phyloP scores from a whole-genome alignment of 2,113 vertebrate genomes.

The Cinclus mexicanus region DNA sequence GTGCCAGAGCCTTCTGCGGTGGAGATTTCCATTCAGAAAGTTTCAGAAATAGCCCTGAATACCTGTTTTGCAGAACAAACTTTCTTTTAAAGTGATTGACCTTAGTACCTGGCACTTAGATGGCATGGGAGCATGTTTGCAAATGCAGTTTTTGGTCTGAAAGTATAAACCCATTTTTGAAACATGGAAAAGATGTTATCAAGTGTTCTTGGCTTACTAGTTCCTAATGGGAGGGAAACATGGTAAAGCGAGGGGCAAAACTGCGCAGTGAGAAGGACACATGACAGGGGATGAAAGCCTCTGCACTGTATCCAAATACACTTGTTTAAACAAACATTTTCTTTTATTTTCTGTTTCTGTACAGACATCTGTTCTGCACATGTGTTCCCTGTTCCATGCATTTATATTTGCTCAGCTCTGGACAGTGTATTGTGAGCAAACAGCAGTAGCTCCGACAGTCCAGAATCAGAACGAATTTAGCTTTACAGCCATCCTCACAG shows the following conservation, averaged over 20 bases:
- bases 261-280: background rate
- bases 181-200: background rate
- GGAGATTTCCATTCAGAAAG: background rate
- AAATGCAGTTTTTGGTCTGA: background rate
- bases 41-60: background rate
- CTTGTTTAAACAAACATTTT: background rate
- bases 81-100: background rate
- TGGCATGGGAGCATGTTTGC: background rate
- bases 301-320: background rate
- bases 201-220: background rate
- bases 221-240: background rate
- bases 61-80: background rate
- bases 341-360: constrained; percentile 29
- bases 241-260: background rate
- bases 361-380: constrained; percentile 97
- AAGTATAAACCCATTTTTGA: background rate
- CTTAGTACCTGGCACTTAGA: background rate
- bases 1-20: background rate
- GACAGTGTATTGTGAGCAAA: constrained; percentile 99
- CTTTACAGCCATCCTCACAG: constrained; percentile 92
- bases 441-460: constrained; percentile 84
- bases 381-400: constrained; percentile 98
- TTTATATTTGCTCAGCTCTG: constrained; percentile 99
- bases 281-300: background rate
- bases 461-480: constrained; percentile 95